phyloP scores from a whole-genome alignment of 37 sponge, comb jelly and placozoan species.

The Ephydatia muelleri region DNA sequence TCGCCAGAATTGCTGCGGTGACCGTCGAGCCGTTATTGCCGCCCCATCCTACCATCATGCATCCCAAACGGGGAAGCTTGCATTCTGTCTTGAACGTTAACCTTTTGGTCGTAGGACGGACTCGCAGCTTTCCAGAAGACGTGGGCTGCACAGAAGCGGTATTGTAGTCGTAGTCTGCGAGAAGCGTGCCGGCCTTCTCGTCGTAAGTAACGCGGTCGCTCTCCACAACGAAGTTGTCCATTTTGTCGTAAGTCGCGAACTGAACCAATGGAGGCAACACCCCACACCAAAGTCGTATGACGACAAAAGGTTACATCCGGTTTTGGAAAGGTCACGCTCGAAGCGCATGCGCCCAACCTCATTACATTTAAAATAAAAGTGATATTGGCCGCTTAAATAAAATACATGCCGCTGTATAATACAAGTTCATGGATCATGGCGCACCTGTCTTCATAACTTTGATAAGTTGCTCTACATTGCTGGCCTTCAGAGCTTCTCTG shows the following conservation, averaged over 20 bases:
- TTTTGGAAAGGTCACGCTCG: not conserved
- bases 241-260: not conserved
- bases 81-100: constrained; percentile 59
- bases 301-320: not conserved
- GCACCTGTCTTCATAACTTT: constrained; percentile 79
- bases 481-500: constrained; percentile 85
- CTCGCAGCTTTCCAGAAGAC: constrained; percentile 37
- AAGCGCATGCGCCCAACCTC: not conserved
- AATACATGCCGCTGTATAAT: not conserved
- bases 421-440: not conserved
- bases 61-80: constrained; percentile 69
- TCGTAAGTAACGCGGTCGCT: constrained; percentile 45
- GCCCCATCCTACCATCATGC: constrained; percentile 93
- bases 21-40: constrained; percentile 93
- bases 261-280: not conserved
- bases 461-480: constrained; percentile 65
- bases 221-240: constrained; percentile 32
- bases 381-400: constrained; percentile 18
- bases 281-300: constrained; percentile 2
- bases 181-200: constrained; percentile 4
- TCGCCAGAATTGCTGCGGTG: constrained; percentile 81
- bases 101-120: constrained; percentile 31
- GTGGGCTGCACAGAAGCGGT: constrained; percentile 32
- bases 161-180: constrained; percentile 54
- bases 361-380: constrained; percentile 13